Base-by-base conservation (phyloP, 2,888 invertebrate genomes). In the Yponomeuta evonymella region DNA sequence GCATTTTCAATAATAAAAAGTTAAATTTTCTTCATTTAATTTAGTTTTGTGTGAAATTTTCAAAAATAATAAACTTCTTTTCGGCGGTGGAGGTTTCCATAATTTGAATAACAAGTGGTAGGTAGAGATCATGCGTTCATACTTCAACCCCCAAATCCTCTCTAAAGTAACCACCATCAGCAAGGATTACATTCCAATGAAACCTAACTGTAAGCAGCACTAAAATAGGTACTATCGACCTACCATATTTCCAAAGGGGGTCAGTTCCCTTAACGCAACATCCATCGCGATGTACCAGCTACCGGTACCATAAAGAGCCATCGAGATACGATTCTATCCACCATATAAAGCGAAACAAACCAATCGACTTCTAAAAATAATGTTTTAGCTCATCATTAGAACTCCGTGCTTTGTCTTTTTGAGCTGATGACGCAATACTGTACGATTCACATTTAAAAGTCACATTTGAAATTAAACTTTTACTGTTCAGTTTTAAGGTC, bases 331-430 rank as follows among this genome's bases (percentile, higher is more conserved):
- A 84, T 84, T 85, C 78, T 79, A 78, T 79, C 74, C 75, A 71
- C 86, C 86, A 79, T 88, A 87, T 85, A 86, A 83, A 87, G 85
- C 77, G 76, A 78, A 78, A 58, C 78, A 76, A 79, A 74, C 72
- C 74, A 74, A 73, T 72, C 72, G 73, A 76, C 77, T 77, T 89
- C 88, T 86, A 90, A 90, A 90, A 89, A 90, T 90, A 89, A 86
- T 89, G 84, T 88, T 90, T 90, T 87, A 83, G 86, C 87, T 88
- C 89, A 89, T 90, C 87, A 89, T 88, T 88, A 88, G 83, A 87
- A 71, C 85, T 80, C 80, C 85, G 81, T 83, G 89, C 89, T 90
- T 90, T 91, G 91, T 92, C 90, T 90, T 90, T 90, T 90, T 88
- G 51, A 83, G 87, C 82, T 85, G 89, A 85, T 92, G 92, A 92